These are phyloP conservation scores for Crotalus horridus DNA, from an alignment of 2,113 vertebrate genomes.

Conservation along the genomic window DNA sequence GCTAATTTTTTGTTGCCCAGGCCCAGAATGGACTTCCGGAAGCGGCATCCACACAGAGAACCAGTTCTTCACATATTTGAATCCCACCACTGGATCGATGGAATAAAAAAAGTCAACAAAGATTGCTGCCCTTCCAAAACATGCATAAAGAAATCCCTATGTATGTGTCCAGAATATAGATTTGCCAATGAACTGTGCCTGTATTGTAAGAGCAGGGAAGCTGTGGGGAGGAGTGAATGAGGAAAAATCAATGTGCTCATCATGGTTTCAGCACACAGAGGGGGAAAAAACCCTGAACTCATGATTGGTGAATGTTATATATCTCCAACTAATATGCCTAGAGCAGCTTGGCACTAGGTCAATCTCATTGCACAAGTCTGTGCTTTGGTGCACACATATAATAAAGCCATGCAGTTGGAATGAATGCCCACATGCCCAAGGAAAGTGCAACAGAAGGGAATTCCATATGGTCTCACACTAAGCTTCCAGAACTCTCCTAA, in stretches of 20 bases:
- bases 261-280: neutral
- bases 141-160: neutral
- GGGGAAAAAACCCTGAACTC: neutral
- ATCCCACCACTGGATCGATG: neutral
- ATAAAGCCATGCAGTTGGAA: neutral
- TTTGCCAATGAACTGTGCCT: neutral
- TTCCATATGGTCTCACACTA: neutral
- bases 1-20: too few relatives aligned
- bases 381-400: neutral
- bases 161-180: too few relatives aligned
- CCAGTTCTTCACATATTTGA: too few relatives aligned
- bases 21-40: too few relatives aligned
- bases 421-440: constrained; percentile 12
- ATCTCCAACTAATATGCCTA: neutral
- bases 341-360: neutral
- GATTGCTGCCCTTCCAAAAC: neutral
- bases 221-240: neutral
- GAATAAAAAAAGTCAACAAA: neutral
- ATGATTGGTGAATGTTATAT: neutral
- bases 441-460: neutral
- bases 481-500: neutral
- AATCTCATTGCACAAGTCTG: neutral
- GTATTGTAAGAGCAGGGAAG: neutral
- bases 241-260: neutral
- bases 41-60: too few relatives aligned